Percentiles rank a stretch among this genome's conserved stretches.
These are phyloP conservation scores for Channa argus DNA, from an alignment of 2,113 vertebrate species.

Conservation along the genomic window DNA sequence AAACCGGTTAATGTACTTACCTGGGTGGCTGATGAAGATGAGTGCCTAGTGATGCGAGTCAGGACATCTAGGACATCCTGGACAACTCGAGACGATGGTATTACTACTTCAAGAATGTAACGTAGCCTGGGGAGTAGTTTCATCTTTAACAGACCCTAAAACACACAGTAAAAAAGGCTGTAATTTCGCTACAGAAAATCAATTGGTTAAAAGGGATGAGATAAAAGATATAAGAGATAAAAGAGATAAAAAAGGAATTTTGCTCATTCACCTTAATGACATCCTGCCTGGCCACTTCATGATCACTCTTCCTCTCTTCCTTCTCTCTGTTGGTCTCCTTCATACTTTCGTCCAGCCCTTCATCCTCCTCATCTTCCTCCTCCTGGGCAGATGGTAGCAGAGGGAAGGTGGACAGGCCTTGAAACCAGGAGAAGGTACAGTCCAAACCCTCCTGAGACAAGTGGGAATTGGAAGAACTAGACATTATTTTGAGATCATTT, in stretches of 20 bases:
- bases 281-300: constrained; percentile 89
- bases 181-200: no score
- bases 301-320: constrained; percentile 87
- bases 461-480: neutral
- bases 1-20: constrained; percentile 65
- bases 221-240: neutral
- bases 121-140: constrained; percentile 91
- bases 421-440: constrained; percentile 91
- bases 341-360: constrained; percentile 78
- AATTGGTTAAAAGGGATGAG: neutral
- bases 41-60: constrained; percentile 90
- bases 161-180: neutral
- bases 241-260: neutral
- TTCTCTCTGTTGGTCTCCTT: constrained; percentile 82
- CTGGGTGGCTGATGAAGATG: constrained; percentile 87
- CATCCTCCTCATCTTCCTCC: constrained; percentile 86
- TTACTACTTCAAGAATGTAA: constrained; percentile 92
- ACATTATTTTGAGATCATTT: neutral
- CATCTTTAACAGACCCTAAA: constrained; percentile 93
- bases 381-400: constrained; percentile 85
- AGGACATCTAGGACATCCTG: constrained; percentile 90
- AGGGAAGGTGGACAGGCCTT: constrained; percentile 87
- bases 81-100: constrained; percentile 87
- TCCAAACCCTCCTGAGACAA: constrained; percentile 89
- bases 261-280: constrained; percentile 87